Base-by-base conservation (phyloP, 2,797 vertebrate species). In the Brachyrhaphis roseni region DNA sequence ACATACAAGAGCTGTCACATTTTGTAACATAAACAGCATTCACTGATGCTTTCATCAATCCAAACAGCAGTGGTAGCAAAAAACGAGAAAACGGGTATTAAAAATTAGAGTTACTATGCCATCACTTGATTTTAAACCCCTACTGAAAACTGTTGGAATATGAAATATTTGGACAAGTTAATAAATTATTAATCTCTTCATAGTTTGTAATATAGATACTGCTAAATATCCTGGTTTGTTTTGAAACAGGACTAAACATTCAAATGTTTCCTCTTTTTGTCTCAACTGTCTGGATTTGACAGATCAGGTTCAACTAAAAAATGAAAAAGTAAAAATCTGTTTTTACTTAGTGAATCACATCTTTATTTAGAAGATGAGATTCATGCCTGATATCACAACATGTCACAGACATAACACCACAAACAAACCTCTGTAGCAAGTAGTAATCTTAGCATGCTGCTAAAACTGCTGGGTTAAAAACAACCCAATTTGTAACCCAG, bases 351-450 rank as follows among this genome's bases (percentile, higher is more conserved):
- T 28, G 18, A 41, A 31, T 34, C 45, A 34, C 46, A 34, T 18
- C 71, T 73, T 34, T 31, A 78, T 41, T 57, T 73, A 3, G 13
- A 13, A 64, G 23, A 4, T 43, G 1, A 53, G n/a, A 43, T 78
- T 77, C 20, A 41, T 72, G 28, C n/a, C 28, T 72, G 23, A n/a
- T 55, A 28, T 34, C 39, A 55, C 53, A 34, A 68, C 13, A 80
- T 47, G 39, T 5, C 62, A 28, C 80, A 80, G 39, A 82, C 72
- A 64, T 62, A 83, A 75, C 72, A 78, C 31, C 13, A 43, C 43
- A 70, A 82, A 76, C 15, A 76, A 62, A 39, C 31, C 68, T 73
- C 79, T 66, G 53, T 76, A 82, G 77, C 45, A 81, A 80, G 70
- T 51, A 68, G 77, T 45, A 76, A 68, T 78, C 41, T 78, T 28